These are phyloP conservation scores for Zygogramma bicolorata DNA, from an alignment of 2,888 invertebrate genomes.

Conservation along the genomic window DNA sequence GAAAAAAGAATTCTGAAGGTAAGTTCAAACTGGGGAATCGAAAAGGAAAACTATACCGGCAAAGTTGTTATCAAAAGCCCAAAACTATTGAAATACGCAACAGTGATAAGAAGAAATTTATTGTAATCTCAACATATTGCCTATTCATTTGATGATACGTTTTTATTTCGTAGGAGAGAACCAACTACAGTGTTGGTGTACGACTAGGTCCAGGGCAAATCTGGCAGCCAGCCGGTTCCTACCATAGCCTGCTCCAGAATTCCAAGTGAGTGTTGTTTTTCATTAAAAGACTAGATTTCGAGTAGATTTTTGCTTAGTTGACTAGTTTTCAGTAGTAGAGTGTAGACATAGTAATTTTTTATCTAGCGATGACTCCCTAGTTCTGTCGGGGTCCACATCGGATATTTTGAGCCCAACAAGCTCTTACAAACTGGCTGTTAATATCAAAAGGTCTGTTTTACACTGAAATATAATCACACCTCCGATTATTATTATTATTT, in stretches of 20 bases:
- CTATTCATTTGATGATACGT: too few relatives aligned
- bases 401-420: constrained; percentile 63
- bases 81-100: too few relatives aligned
- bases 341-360: constrained; percentile 50
- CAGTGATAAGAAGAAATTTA: too few relatives aligned
- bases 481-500: too few relatives aligned
- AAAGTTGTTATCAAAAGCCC: too few relatives aligned
- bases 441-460: constrained; percentile 55
- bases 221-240: constrained; percentile 70
- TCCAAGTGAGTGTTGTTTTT: constrained; percentile 57
- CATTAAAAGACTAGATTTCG: not conserved
- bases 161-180: constrained; percentile 73
- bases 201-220: constrained; percentile 76
- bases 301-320: not conserved
- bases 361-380: constrained; percentile 58
- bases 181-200: constrained; percentile 76
- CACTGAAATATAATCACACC: not conserved
- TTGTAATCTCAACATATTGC: too few relatives aligned
- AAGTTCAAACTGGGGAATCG: too few relatives aligned
- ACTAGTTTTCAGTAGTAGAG: constrained; percentile 48
- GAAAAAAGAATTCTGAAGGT: constrained; percentile 93
- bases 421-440: constrained; percentile 59
- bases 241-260: constrained; percentile 59
- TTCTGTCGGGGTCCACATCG: constrained; percentile 55
- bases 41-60: too few relatives aligned